phyloP scores from a whole-genome alignment of 2,797 vertebrate genomes.

The Phrynocephalus guinanensis region DNA sequence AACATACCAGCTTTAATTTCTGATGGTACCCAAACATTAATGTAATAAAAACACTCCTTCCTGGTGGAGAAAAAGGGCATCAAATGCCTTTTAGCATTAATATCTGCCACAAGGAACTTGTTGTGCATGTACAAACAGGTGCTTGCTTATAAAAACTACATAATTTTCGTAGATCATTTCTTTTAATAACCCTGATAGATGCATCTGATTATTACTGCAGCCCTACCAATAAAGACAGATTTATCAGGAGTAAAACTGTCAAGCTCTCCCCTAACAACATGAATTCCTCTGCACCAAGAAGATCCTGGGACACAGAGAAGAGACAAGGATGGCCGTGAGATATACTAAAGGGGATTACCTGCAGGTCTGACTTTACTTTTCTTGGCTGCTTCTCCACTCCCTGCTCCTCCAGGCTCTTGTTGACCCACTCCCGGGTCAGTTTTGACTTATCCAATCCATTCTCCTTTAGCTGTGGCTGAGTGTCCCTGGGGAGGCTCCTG shows the following conservation, averaged over 20 bases:
- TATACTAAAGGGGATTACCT: background rate
- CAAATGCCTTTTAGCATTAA: background rate
- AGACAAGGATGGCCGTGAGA: background rate
- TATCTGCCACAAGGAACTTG: no score
- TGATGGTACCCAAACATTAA: background rate
- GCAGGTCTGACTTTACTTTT: conserved; percentile 36
- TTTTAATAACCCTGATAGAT: background rate
- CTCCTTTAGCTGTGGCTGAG: rapidly evolving
- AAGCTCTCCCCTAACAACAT: no score
- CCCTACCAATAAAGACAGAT: background rate
- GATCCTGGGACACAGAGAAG: no score
- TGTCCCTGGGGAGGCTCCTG: conserved; percentile 59
- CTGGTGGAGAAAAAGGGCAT: background rate
- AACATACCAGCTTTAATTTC: background rate
- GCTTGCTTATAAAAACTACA: no score
- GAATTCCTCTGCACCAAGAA: background rate
- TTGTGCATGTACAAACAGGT: no score
- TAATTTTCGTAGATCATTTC: no score
- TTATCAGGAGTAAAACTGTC: background rate
- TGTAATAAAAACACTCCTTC: background rate
- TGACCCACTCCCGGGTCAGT: conserved; percentile 68
- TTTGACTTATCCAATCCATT: conserved; percentile 33
- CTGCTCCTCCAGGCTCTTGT: conserved; percentile 59
- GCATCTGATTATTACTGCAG: background rate
- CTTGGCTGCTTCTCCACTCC: background rate